phyloP scores from a whole-genome alignment of 1,140 invertebrate species.

The Aphidius ervi region DNA sequence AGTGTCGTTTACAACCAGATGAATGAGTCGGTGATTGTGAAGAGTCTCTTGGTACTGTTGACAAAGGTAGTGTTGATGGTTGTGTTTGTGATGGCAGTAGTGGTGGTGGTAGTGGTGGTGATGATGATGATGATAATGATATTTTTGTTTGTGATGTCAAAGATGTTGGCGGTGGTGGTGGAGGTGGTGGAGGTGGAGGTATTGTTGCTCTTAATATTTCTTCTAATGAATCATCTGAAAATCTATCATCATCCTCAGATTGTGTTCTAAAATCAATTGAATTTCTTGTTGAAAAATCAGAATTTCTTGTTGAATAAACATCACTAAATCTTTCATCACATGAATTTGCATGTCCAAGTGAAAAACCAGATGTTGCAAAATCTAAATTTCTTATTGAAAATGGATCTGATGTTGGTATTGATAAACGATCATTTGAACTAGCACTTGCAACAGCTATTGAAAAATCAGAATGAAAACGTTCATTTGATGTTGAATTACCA shows the following conservation, averaged over 20 bases:
- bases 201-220: slow-evolving; percentile 51
- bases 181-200: slow-evolving; percentile 53
- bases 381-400: slow-evolving; percentile 49
- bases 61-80: slow-evolving; percentile 7
- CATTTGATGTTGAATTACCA: slow-evolving; percentile 49
- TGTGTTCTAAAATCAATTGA: slow-evolving; percentile 51
- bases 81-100: slow-evolving; percentile 27
- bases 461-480: slow-evolving; percentile 50
- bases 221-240: slow-evolving; percentile 79
- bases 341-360: slow-evolving; percentile 38
- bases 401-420: slow-evolving; percentile 46
- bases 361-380: slow-evolving; percentile 43
- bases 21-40: slow-evolving; percentile 35
- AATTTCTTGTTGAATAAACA: slow-evolving; percentile 48
- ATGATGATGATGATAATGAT: not conserved
- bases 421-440: slow-evolving; percentile 48
- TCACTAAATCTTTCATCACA: slow-evolving; percentile 43
- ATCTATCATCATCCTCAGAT: slow-evolving; percentile 65
- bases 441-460: slow-evolving; percentile 50
- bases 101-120: slow-evolving; percentile 45
- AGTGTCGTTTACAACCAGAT: slow-evolving; percentile 62
- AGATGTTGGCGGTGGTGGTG: slow-evolving; percentile 43
- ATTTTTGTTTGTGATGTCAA: not conserved
- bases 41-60: slow-evolving; percentile 28
- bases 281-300: slow-evolving; percentile 46